Evolutionary conservation across 2,888 invertebrate species (phyloP).

Genomic region (Craniophora ligustri): DNA sequence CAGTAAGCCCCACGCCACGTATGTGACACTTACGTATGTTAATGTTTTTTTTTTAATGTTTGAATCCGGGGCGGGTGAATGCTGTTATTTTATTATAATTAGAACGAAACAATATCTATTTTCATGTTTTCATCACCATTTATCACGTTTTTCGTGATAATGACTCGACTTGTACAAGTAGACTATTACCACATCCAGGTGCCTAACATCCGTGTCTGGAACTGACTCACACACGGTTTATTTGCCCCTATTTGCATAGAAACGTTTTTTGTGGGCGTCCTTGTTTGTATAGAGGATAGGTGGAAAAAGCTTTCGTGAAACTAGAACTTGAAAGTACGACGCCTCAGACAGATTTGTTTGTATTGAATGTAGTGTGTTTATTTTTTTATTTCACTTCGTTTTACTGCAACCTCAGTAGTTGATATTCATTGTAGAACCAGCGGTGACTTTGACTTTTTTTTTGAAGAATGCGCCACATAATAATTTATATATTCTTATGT

Average conservation of each 20-base stretch:
- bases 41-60: no score
- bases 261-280: conserved; percentile 88
- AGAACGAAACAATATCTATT: no score
- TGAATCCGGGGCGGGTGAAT: no score
- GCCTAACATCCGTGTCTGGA: conserved; percentile 60
- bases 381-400: conserved; percentile 50
- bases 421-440: conserved; percentile 50
- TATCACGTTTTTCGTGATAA: no score
- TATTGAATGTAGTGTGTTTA: conserved; percentile 73
- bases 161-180: conserved; percentile 28
- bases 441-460: conserved; percentile 22
- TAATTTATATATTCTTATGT: conserved; percentile 12
- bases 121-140: no score
- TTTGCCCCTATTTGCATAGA: conserved; percentile 88
- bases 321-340: conserved; percentile 70
- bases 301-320: conserved; percentile 79
- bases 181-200: conserved; percentile 50
- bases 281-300: conserved; percentile 86
- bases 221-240: conserved; percentile 82
- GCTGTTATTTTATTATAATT: no score
- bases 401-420: conserved; percentile 38
- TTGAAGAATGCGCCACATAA: conserved; percentile 16
- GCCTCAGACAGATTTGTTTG: conserved; percentile 79
- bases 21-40: no score
- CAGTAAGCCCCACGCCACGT: no score